These are phyloP conservation scores for Trinorchestia longiramus DNA, from an alignment of 1,140 invertebrate genomes.

Conservation along the genomic window DNA sequence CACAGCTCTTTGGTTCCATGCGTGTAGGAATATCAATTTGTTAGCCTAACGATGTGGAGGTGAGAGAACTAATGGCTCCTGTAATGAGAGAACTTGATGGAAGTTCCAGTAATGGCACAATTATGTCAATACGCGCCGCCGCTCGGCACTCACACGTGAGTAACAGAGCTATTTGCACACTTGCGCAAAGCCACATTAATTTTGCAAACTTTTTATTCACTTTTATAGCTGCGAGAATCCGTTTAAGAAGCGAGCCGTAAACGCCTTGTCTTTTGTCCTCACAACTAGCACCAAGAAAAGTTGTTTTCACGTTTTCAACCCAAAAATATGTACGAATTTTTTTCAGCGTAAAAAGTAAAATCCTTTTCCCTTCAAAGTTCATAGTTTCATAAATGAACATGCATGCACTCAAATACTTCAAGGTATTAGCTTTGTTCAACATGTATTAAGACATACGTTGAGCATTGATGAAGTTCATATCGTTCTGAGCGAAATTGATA, in stretches of 20 bases:
- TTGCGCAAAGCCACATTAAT: background rate
- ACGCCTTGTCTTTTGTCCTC: too few relatives aligned
- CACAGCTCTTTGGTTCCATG: background rate
- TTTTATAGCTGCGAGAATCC: background rate
- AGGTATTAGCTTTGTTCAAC: too few relatives aligned
- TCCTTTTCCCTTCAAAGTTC: too few relatives aligned
- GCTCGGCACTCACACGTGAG: background rate
- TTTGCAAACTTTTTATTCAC: background rate
- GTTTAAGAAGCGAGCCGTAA: background rate
- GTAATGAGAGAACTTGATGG: conserved; percentile 51
- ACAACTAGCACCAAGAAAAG: too few relatives aligned
- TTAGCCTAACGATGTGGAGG: conserved; percentile 47
- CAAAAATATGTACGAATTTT: too few relatives aligned
- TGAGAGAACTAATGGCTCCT: conserved; percentile 29
- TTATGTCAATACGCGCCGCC: conserved; percentile 23
- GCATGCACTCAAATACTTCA: too few relatives aligned
- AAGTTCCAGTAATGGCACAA: conserved; percentile 32
- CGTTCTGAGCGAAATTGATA: too few relatives aligned
- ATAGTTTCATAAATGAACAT: too few relatives aligned
- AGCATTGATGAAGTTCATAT: too few relatives aligned
- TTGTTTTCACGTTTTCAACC: too few relatives aligned
- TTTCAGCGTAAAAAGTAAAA: too few relatives aligned
- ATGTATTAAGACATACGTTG: too few relatives aligned
- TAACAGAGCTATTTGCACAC: background rate
- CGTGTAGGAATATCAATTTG: conserved; percentile 34